Evolutionary conservation across 2,888 invertebrate species (phyloP).

Genomic region (Hyposoter dolosus): DNA sequence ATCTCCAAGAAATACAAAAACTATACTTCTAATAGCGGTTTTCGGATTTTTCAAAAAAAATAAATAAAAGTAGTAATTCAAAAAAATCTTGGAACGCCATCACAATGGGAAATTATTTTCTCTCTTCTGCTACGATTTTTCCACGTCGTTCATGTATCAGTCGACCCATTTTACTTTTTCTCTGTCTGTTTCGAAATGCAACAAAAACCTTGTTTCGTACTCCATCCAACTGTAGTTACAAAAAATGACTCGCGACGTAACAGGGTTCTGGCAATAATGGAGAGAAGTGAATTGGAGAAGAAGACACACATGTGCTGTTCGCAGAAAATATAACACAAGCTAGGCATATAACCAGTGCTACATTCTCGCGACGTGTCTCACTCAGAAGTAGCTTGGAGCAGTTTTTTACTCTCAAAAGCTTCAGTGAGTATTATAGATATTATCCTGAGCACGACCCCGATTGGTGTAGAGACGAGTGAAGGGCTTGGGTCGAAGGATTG

Average conservation of each 20-base stretch:
- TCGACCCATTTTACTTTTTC: neutral
- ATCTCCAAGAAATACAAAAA: neutral
- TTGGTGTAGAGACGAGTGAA: slow-evolving; percentile 42
- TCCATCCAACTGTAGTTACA: neutral
- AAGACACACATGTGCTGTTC: slow-evolving; percentile 25
- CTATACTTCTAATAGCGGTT: neutral
- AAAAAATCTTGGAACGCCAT: neutral
- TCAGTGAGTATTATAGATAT: slow-evolving; percentile 19
- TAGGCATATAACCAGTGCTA: neutral
- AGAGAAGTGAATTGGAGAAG: slow-evolving; percentile 23
- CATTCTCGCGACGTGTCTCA: slow-evolving; percentile 19
- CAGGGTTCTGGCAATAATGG: neutral
- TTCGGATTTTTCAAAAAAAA: neutral
- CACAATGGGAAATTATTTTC: neutral
- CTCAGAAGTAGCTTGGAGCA: slow-evolving; percentile 20
- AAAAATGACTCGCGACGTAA: slow-evolving; percentile 12
- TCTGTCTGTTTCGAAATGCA: neutral
- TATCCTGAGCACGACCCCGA: slow-evolving; percentile 53
- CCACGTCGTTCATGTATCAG: neutral
- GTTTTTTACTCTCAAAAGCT: slow-evolving; percentile 8
- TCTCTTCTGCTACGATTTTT: neutral
- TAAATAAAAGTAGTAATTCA: neutral
- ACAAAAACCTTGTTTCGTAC: neutral
- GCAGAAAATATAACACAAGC: slow-evolving; percentile 6
- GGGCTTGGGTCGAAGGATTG: slow-evolving; percentile 73